Evolutionary conservation across 2,888 invertebrate species (phyloP), one percentile per base, ranked within the genome.

Genomic region (Rhagonycha lutea): DNA sequence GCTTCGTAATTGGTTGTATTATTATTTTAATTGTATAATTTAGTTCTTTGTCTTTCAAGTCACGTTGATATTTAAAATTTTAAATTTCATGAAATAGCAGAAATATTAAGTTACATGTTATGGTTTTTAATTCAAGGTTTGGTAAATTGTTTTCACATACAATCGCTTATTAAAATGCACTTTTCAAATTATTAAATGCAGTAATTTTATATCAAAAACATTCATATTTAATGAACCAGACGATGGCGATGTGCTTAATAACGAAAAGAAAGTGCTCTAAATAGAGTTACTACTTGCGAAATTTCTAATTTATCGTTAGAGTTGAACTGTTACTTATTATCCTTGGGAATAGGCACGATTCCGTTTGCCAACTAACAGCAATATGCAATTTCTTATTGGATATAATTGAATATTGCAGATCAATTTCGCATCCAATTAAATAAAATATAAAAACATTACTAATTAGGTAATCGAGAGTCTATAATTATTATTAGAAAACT

Each of bases 211-310:
- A 47, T 47, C 47, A n/a, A 47, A 47, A n/a, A 47, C 47, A 47
- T 47, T 47, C 47, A 47, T 47, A 47, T 47, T 47, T n/a, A 47
- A 47, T 47, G 47, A 47, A 47, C 47, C 47, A 47, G 47, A 47
- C 47, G 47, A 47, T 47, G 47, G 47, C 47, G n/a, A 47, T 47
- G 47, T 47, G 47, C 47, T 47, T n/a, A 47, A 47, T 47, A 65
- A 67, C 69, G 73, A 76, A 76, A 76, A 76, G 76, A 76, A 76
- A 76, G 73, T 76, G 76, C 76, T 76, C 76, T 32, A 76, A 76
- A 75, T 75, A 75, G 69, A 71, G 29, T 65, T 65, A 63, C 14
- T 32, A 70, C 32, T 76, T 73, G 67, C 76, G 76, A 76, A 76
- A 76, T 76, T 76, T 76, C 73, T 73, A 73, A 76, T 76, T 76